A percentile compares a stretch with the other conserved stretches of the same genome.
These are phyloP conservation scores for Triops cancriformis DNA, from an alignment of 1,140 invertebrate genomes.

Conservation along the genomic window DNA sequence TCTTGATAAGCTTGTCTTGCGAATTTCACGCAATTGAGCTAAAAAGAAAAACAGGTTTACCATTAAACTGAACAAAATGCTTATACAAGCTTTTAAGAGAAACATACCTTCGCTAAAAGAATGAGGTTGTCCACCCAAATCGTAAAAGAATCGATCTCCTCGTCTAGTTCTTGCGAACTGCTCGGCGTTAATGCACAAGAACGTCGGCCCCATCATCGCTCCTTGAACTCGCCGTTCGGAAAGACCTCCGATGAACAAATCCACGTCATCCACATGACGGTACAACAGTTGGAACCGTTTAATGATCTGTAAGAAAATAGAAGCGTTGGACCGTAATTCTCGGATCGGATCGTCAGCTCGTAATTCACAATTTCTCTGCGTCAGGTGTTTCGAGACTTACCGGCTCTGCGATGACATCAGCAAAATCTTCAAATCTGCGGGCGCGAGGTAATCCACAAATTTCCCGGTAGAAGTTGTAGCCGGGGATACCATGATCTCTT, in stretches of 20 bases:
- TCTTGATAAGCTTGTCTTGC: conserved; percentile 69
- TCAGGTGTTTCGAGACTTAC: background rate
- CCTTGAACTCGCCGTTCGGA: conserved; percentile 37
- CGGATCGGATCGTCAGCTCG: no score
- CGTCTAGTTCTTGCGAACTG: conserved; percentile 36
- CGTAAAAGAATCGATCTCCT: conserved; percentile 39
- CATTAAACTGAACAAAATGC: conserved; percentile 12
- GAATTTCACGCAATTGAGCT: conserved; percentile 75
- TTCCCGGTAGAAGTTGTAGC: conserved; percentile 44
- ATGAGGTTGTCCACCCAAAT: conserved; percentile 35
- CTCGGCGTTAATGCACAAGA: conserved; percentile 37
- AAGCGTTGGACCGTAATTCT: conserved; percentile 1
- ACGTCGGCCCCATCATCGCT: conserved; percentile 40
- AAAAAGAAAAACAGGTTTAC: conserved; percentile 35
- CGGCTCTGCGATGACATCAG: conserved; percentile 18
- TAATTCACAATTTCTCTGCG: background rate
- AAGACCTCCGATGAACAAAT: conserved; percentile 38
- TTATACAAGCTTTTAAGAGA: background rate
- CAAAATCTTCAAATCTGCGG: conserved; percentile 21
- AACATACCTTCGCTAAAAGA: conserved; percentile 37
- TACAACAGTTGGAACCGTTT: conserved; percentile 31
- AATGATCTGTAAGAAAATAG: conserved; percentile 30
- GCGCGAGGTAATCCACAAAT: conserved; percentile 44
- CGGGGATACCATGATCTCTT: conserved; percentile 44
- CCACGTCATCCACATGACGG: conserved; percentile 39